A percentile compares a stretch with the other conserved stretches of the same genome.
These are phyloP conservation scores for Lasioglossum villosulum DNA, from an alignment of 2,888 invertebrate genomes.

Conservation along the genomic window DNA sequence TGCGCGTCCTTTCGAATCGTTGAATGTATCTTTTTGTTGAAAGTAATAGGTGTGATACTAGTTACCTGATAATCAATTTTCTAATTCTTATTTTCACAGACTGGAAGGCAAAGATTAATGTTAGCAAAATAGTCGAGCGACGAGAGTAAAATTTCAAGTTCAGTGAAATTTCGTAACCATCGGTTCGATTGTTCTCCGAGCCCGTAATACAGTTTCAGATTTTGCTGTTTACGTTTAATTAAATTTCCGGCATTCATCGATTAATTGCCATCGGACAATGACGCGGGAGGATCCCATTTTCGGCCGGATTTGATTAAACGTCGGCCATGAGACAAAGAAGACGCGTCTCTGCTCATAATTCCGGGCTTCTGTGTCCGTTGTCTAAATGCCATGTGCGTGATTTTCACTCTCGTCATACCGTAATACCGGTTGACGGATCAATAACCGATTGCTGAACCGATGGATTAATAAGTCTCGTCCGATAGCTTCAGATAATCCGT, in stretches of 20 bases:
- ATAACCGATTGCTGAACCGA: constrained; percentile 49
- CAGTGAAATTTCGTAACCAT: neutral
- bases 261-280: constrained; percentile 50
- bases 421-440: constrained; percentile 54
- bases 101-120: too few species aligned
- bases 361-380: constrained; percentile 17
- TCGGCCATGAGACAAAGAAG: constrained; percentile 32
- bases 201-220: neutral
- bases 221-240: constrained; percentile 40
- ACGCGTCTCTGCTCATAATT: constrained; percentile 34
- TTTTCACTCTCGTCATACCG: constrained; percentile 48
- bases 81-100: too few species aligned
- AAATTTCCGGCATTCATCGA: constrained; percentile 49
- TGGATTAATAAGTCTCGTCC: neutral
- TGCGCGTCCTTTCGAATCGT: neutral
- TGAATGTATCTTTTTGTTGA: neutral
- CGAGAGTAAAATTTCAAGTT: neutral
- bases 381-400: constrained; percentile 41
- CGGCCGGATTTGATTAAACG: constrained; percentile 47
- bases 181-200: neutral
- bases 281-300: constrained; percentile 42
- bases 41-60: neutral
- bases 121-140: neutral
- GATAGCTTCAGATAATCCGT: neutral
- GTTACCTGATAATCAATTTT: neutral